Evolutionary conservation across 35 echinoderm and acorn worm species (phyloP).

Genomic region (Ophiothrix spiculata): DNA sequence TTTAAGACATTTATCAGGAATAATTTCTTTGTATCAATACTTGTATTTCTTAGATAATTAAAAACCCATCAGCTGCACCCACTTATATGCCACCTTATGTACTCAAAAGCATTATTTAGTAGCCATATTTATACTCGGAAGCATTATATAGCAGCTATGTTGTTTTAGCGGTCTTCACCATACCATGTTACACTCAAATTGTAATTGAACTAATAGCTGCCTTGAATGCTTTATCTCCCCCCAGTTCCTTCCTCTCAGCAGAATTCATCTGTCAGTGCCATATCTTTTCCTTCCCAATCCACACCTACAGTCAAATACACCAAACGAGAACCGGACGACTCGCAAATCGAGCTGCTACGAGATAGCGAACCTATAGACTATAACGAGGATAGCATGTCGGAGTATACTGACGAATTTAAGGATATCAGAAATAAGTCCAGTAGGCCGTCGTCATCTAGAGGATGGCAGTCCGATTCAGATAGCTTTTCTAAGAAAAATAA

Average conservation of each 20-base stretch:
- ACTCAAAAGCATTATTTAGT: too few relatives aligned
- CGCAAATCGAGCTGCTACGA: constrained; percentile 69
- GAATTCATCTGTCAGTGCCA: neutral
- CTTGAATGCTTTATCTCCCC: neutral
- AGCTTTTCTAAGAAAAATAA: neutral
- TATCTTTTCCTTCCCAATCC: neutral
- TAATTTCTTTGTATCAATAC: neutral
- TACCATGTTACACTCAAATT: too few relatives aligned
- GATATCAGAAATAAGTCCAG: constrained; percentile 13
- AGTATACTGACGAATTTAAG: constrained; percentile 53
- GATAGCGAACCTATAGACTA: constrained; percentile 82
- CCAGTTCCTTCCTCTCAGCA: neutral
- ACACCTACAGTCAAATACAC: constrained; percentile 78
- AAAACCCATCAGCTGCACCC: neutral
- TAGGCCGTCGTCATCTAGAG: neutral
- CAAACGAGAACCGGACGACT: constrained; percentile 50
- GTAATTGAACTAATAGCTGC: too few relatives aligned
- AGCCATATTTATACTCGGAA: too few relatives aligned
- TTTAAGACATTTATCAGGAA: neutral
- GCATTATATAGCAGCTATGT: too few relatives aligned
- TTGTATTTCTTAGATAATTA: neutral
- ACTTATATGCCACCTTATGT: too few relatives aligned
- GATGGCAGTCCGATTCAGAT: neutral
- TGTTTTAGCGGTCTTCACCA: too few relatives aligned
- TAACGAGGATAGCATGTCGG: constrained; percentile 62